A percentile compares a stretch with the other conserved stretches of the same genome.
phyloP scores from a whole-genome alignment of 2,797 vertebrate species.

The Paguma larvata region DNA sequence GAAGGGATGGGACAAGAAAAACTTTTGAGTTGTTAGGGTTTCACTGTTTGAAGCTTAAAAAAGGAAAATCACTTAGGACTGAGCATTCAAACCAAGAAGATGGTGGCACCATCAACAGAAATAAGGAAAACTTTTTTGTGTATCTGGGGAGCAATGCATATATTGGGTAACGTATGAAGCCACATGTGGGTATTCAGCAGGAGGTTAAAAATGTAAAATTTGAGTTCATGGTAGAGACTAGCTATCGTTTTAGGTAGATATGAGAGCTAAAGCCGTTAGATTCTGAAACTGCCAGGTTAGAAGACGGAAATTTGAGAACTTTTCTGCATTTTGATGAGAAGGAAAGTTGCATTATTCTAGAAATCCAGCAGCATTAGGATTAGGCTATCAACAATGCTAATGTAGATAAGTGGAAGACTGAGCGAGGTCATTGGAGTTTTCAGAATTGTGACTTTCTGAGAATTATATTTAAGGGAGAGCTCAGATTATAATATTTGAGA shows the following conservation, averaged over 20 bases:
- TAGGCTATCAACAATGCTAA: background rate
- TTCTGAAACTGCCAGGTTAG: background rate
- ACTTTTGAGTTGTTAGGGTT: background rate
- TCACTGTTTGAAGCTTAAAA: background rate
- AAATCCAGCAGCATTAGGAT: background rate
- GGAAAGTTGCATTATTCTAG: background rate
- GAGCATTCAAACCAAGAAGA: background rate
- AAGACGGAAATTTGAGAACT: background rate
- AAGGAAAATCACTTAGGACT: background rate
- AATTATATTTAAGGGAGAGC: background rate
- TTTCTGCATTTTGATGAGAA: background rate
- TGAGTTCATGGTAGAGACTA: background rate
- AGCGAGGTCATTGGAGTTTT: background rate
- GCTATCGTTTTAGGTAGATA: background rate
- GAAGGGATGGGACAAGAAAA: background rate
- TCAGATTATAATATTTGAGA: conserved; percentile 5
- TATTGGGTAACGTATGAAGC: background rate
- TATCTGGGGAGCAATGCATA: background rate
- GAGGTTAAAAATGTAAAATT: background rate
- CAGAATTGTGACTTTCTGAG: conserved; percentile 26
- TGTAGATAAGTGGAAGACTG: background rate
- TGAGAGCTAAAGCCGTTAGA: background rate
- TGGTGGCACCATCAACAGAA: background rate
- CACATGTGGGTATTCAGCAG: background rate
- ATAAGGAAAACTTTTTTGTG: background rate